Percentiles rank a stretch among this genome's conserved stretches.
Evolutionary conservation across 2,113 vertebrate species (phyloP).

Genomic region (Leucopsar rothschildi): DNA sequence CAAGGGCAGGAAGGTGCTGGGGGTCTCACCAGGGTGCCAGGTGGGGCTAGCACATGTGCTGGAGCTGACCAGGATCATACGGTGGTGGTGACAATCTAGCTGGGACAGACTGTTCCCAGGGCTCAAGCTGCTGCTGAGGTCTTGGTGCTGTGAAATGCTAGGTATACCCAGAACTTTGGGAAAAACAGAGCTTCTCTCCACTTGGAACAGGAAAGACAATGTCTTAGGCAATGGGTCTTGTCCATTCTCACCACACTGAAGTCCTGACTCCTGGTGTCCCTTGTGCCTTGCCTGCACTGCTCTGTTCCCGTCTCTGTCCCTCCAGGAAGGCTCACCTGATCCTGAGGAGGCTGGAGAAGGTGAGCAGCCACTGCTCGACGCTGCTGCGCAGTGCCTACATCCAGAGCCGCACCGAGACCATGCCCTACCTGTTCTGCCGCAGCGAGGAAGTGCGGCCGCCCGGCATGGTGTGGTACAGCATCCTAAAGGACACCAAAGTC

Average conservation of each 20-base stretch:
- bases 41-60: background rate
- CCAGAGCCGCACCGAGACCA: slow-evolving; percentile 92
- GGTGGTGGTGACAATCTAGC: background rate
- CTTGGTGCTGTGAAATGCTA: background rate
- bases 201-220: background rate
- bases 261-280: background rate
- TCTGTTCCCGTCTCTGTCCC: background rate
- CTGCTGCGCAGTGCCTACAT: slow-evolving; percentile 91
- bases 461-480: slow-evolving; percentile 83
- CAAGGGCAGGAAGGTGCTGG: background rate
- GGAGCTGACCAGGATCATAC: background rate
- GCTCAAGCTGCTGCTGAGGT: background rate
- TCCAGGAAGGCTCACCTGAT: slow-evolving; percentile 95
- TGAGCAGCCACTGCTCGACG: slow-evolving; percentile 85
- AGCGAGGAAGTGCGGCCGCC: slow-evolving; percentile 84
- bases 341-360: slow-evolving; percentile 86
- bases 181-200: background rate
- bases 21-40: background rate
- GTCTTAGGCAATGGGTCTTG: background rate
- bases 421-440: slow-evolving; percentile 90
- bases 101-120: background rate
- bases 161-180: background rate
- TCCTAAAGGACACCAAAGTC: slow-evolving; percentile 89
- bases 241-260: accelerated
- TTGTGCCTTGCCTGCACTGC: background rate